Evolutionary conservation across 2,113 vertebrate species (phyloP).

Genomic region (Sturnira hondurensis): DNA sequence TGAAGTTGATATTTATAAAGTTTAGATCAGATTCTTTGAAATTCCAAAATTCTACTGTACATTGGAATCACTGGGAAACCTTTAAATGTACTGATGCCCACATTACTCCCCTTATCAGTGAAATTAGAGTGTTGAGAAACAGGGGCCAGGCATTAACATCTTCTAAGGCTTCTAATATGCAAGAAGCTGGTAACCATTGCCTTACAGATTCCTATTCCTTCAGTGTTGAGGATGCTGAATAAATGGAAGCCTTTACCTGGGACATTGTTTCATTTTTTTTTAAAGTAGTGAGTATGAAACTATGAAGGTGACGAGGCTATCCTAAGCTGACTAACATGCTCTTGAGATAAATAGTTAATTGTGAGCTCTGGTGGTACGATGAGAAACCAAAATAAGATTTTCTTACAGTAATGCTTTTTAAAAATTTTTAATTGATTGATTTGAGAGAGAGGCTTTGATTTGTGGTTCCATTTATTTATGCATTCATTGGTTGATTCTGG

Average conservation of each 20-base stretch:
- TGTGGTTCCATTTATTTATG: no score
- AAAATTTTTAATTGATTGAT: no score
- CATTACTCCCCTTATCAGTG: no score
- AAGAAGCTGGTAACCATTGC: background rate
- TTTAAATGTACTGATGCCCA: background rate
- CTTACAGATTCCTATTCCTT: background rate
- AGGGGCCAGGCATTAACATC: background rate
- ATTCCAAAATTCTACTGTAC: background rate
- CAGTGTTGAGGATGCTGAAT: background rate
- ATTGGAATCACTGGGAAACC: background rate
- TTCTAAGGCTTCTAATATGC: background rate
- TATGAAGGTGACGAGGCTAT: background rate
- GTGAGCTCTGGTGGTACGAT: constrained; percentile 41
- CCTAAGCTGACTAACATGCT: background rate
- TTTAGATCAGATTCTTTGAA: background rate
- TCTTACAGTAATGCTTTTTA: background rate
- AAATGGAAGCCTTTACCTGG: background rate
- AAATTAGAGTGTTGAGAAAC: background rate
- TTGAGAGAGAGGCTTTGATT: no score
- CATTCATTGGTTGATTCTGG: no score
- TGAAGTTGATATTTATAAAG: background rate
- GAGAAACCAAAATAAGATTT: background rate
- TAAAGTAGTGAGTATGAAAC: background rate
- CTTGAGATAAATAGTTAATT: background rate
- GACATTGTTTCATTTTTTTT: background rate